Percentiles rank a stretch among this genome's conserved stretches.
These are phyloP conservation scores for Enteromius argenteus DNA, from an alignment of 2,797 vertebrate genomes.

Conservation along the genomic window DNA sequence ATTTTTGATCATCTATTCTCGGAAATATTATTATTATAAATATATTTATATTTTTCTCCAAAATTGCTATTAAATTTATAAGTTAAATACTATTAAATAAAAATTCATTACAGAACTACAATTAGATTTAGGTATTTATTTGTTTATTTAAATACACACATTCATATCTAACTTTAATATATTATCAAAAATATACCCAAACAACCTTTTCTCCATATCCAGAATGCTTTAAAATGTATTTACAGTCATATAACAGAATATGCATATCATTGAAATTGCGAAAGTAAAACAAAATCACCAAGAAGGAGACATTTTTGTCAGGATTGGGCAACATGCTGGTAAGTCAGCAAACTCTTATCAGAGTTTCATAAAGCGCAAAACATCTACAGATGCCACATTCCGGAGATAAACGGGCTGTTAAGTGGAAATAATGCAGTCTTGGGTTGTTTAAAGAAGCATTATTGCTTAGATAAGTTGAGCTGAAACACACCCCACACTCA, in stretches of 20 bases:
- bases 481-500: constrained; percentile 35
- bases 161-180: background rate
- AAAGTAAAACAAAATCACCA: background rate
- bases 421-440: constrained; percentile 16
- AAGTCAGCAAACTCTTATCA: constrained; percentile 45
- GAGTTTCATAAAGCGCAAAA: constrained; percentile 11
- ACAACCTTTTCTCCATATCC: background rate
- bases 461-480: constrained; percentile 9
- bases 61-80: too few species aligned
- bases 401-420: constrained; percentile 33
- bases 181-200: background rate
- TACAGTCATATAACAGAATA: background rate
- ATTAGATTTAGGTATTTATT: too few species aligned
- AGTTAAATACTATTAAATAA: too few species aligned
- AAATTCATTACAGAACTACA: too few species aligned
- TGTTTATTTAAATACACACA: too few species aligned
- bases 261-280: background rate
- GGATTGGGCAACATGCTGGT: constrained; percentile 7
- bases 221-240: background rate
- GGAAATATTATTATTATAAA: too few species aligned
- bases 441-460: constrained; percentile 37
- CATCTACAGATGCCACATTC: constrained; percentile 44
- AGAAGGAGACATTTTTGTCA: background rate
- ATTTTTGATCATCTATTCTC: too few species aligned
- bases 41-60: too few species aligned